phyloP scores from a whole-genome alignment of 2,888 invertebrate species.

The Apomyelois bistriatella region DNA sequence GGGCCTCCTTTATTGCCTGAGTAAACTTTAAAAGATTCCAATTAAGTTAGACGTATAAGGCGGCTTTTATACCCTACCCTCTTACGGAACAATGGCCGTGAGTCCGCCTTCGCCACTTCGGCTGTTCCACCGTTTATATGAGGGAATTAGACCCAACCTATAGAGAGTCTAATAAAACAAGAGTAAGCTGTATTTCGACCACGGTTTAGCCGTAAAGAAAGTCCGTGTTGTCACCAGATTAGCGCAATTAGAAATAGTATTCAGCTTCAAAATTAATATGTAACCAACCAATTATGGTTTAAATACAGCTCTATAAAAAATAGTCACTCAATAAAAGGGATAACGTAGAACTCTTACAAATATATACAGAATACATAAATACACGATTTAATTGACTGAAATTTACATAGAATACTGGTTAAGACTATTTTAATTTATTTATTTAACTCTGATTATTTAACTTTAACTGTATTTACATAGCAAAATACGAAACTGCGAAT shows the following conservation, averaged over 20 bases:
- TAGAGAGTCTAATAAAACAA: slow-evolving; percentile 42
- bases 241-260: background rate
- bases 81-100: slow-evolving; percentile 56
- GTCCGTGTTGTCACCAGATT: slow-evolving; percentile 1
- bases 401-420: too few relatives aligned
- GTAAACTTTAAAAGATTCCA: slow-evolving; percentile 78
- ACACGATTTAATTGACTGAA: too few relatives aligned
- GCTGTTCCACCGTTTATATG: slow-evolving; percentile 43
- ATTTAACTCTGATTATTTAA: too few relatives aligned
- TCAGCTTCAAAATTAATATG: too few relatives aligned
- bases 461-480: too few relatives aligned
- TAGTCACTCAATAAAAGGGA: too few relatives aligned
- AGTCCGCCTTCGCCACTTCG: slow-evolving; percentile 23
- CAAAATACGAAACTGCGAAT: too few relatives aligned
- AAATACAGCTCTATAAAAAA: too few relatives aligned
- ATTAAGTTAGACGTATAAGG: slow-evolving; percentile 52
- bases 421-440: too few relatives aligned
- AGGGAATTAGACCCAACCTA: slow-evolving; percentile 54
- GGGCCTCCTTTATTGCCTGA: slow-evolving; percentile 57
- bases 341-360: too few relatives aligned
- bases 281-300: too few relatives aligned
- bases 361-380: too few relatives aligned
- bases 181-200: slow-evolving; percentile 46
- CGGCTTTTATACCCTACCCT: slow-evolving; percentile 50
- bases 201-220: slow-evolving; percentile 12